Percentiles rank a stretch among this genome's conserved stretches.
Conservation (phyloP, 64 coral and sea anemone genomes). For the Montipora foliosa region DNA sequence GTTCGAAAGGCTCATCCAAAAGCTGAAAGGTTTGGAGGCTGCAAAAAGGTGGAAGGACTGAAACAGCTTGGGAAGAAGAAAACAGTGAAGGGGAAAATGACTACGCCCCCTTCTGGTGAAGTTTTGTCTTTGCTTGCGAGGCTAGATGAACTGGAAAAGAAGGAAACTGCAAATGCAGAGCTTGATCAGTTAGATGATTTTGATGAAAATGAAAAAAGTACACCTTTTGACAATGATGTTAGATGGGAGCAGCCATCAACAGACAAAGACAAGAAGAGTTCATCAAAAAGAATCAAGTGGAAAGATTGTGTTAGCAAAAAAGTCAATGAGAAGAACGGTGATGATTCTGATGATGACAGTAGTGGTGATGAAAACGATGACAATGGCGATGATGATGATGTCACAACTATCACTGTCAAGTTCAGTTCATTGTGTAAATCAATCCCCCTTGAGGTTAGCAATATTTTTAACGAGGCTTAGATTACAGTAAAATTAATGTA, state of each 20-base stretch:
- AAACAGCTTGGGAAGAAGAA: constrained; percentile 31
- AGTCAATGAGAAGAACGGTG: background rate
- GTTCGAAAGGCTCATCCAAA: constrained; percentile 58
- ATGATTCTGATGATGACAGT: background rate
- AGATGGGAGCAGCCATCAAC: background rate
- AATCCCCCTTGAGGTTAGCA: background rate
- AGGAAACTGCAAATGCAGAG: constrained; percentile 59
- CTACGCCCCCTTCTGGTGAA: background rate
- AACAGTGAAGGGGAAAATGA: background rate
- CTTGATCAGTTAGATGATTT: constrained; percentile 2
- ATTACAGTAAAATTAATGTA: background rate
- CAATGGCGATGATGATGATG: background rate
- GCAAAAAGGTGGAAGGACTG: constrained; percentile 21
- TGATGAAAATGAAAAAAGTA: background rate
- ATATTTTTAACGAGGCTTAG: background rate
- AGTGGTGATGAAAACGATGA: background rate
- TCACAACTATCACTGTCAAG: constrained; percentile 23
- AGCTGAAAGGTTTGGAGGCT: constrained; percentile 39
- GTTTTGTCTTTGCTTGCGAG: constrained; percentile 57
- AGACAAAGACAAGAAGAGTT: background rate
- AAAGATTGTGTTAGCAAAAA: background rate
- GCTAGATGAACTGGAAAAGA: constrained; percentile 49
- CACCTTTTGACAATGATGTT: background rate
- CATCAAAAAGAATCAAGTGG: constrained; percentile 18
- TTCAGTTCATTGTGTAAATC: constrained; percentile 14